These are phyloP conservation scores for Acromyrmex heyeri DNA, from an alignment of 1,140 invertebrate species.

Conservation along the genomic window DNA sequence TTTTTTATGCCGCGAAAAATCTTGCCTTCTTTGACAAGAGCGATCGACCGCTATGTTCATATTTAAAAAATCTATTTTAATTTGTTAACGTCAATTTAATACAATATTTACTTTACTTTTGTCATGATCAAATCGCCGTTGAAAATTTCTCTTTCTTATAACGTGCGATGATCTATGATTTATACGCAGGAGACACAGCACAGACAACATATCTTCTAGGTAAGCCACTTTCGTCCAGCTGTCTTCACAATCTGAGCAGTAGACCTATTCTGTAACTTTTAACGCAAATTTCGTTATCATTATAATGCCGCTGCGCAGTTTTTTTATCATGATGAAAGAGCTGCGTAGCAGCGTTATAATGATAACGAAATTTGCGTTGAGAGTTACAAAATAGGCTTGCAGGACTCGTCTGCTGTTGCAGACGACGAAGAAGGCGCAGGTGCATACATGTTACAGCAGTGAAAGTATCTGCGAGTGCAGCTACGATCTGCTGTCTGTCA, in stretches of 20 bases:
- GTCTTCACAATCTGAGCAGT: conserved; percentile 11
- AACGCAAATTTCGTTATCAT: too few relatives aligned
- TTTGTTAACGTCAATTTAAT: not conserved
- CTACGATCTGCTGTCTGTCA: conserved; percentile 82
- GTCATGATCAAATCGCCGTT: not conserved
- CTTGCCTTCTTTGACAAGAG: too few relatives aligned
- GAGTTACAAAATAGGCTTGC: too few relatives aligned
- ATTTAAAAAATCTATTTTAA: too few relatives aligned
- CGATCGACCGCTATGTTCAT: too few relatives aligned
- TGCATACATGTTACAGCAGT: conserved; percentile 78
- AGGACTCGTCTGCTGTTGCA: conserved; percentile 61
- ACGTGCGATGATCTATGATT: not conserved
- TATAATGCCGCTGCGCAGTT: too few relatives aligned
- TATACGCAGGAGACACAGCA: not conserved
- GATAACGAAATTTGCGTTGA: too few relatives aligned
- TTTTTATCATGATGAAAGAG: too few relatives aligned
- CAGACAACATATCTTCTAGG: not conserved
- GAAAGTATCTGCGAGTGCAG: conserved; percentile 81
- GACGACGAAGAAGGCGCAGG: conserved; percentile 73
- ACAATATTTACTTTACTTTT: not conserved
- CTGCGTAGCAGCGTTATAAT: too few relatives aligned
- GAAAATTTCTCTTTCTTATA: not conserved
- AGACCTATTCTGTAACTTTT: too few relatives aligned
- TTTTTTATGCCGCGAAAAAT: too few relatives aligned
- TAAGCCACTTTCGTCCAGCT: conserved; percentile 54